Conservation (phyloP, 2,888 invertebrate genomes). For the Pachydiplax longipennis region DNA sequence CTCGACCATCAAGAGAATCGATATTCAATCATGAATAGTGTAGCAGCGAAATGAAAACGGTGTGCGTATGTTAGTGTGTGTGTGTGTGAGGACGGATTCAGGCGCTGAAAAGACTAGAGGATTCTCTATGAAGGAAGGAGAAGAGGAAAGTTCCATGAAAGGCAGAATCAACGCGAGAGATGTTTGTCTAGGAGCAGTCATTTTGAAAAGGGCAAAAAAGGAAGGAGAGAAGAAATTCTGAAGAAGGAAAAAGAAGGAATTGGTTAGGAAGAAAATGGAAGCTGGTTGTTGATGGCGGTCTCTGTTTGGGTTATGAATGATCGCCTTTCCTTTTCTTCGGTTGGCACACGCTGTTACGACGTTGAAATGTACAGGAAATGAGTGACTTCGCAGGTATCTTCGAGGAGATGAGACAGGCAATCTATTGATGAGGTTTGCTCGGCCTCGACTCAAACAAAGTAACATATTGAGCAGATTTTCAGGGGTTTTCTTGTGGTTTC, state of each 20-base stretch:
- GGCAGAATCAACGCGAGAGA: no score
- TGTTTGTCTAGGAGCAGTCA: no score
- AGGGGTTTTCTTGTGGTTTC: not conserved
- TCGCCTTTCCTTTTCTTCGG: not conserved
- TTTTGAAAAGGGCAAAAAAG: no score
- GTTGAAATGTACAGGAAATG: not conserved
- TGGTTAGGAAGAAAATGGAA: not conserved
- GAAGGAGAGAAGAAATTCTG: not conserved
- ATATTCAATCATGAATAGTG: slow-evolving; percentile 42
- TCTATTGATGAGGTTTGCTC: not conserved
- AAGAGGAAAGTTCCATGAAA: not conserved
- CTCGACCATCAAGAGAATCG: not conserved
- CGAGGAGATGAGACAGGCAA: not conserved
- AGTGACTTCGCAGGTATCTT: not conserved
- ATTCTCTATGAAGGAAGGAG: not conserved
- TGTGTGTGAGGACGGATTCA: not conserved
- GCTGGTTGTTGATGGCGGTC: not conserved
- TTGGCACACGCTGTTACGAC: not conserved
- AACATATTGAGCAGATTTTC: not conserved
- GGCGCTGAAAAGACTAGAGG: not conserved
- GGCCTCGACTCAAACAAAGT: not conserved
- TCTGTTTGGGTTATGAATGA: not conserved
- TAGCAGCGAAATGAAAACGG: not conserved
- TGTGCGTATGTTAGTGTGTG: not conserved
- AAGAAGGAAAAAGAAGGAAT: not conserved